Evolutionary conservation across 2,888 invertebrate species (phyloP).

Genomic region (Steinernema hermaphroditum): DNA sequence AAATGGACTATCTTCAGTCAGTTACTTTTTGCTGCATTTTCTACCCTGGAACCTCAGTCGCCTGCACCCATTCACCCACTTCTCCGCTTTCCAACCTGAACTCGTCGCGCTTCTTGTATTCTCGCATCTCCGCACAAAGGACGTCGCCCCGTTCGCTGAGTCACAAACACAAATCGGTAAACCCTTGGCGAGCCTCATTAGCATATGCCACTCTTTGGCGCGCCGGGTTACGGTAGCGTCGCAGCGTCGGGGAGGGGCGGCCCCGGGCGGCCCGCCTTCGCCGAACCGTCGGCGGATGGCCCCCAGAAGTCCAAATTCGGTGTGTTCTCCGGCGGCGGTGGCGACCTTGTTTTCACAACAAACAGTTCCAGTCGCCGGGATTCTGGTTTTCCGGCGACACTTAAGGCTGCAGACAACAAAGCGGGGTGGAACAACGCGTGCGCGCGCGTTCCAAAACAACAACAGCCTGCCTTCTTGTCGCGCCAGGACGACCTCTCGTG

Average conservation of each 20-base stretch:
- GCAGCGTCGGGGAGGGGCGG: not conserved
- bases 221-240: not conserved
- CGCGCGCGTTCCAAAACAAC: conserved; percentile 5
- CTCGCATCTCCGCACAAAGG: not conserved
- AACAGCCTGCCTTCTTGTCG: conserved; percentile 1
- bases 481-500: not conserved
- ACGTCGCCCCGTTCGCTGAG: not conserved
- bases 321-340: not conserved
- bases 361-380: conserved; percentile 14
- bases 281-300: not conserved
- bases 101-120: conserved; percentile 13
- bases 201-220: not conserved
- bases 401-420: conserved; percentile 4
- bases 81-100: no score
- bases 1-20: no score
- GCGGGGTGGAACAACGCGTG: conserved; percentile 9
- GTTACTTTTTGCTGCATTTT: no score
- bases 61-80: no score
- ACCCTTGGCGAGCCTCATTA: not conserved
- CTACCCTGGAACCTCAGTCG: no score
- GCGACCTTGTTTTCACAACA: conserved; percentile 21
- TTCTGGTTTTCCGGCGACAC: not conserved
- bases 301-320: no score
- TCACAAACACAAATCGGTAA: not conserved
- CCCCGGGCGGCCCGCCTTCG: not conserved